Evolutionary conservation across 2,113 vertebrate genomes (phyloP).

Genomic region (Cyprinodon brontotheroides): DNA sequence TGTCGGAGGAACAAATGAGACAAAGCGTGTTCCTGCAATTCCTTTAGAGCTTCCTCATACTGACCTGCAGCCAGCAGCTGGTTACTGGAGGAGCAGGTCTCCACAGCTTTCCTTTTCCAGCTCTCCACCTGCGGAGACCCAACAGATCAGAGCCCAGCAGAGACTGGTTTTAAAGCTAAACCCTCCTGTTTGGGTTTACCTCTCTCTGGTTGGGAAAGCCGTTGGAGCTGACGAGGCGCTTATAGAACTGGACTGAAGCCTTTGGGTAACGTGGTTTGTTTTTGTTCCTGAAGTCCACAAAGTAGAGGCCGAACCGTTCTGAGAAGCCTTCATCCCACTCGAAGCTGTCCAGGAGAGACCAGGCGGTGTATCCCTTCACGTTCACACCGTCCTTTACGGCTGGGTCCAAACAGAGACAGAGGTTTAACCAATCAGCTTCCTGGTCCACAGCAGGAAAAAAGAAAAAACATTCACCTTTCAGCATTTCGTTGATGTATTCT

Average conservation of each 20-base stretch:
- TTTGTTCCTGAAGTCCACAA: conserved; percentile 85
- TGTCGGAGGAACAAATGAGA: conserved; percentile 80
- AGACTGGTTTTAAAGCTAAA: too few relatives aligned
- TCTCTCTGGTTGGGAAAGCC: conserved; percentile 89
- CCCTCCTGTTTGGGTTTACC: conserved; percentile 62
- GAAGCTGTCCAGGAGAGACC: conserved; percentile 92
- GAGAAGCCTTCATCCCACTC: conserved; percentile 92
- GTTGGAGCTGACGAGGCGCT: conserved; percentile 86
- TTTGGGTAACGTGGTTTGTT: conserved; percentile 88
- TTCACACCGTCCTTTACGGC: conserved; percentile 89
- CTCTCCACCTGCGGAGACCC: conserved; percentile 79
- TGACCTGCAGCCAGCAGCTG: conserved; percentile 84
- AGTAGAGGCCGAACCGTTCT: conserved; percentile 88
- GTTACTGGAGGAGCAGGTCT: conserved; percentile 85
- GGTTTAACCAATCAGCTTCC: background rate
- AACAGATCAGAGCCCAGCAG: background rate
- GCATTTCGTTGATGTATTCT: conserved; percentile 90
- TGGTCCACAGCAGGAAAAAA: background rate
- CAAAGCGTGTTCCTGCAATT: conserved; percentile 22
- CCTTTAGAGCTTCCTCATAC: conserved; percentile 19
- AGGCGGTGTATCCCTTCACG: conserved; percentile 88
- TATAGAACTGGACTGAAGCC: conserved; percentile 88
- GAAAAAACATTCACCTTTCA: conserved; percentile 83
- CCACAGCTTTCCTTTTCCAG: conserved; percentile 83
- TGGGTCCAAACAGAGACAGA: conserved; percentile 50